Percentiles rank a stretch among this genome's conserved stretches.
Conservation (phyloP, 1,140 invertebrate genomes). For the Bombus difficillimus region DNA sequence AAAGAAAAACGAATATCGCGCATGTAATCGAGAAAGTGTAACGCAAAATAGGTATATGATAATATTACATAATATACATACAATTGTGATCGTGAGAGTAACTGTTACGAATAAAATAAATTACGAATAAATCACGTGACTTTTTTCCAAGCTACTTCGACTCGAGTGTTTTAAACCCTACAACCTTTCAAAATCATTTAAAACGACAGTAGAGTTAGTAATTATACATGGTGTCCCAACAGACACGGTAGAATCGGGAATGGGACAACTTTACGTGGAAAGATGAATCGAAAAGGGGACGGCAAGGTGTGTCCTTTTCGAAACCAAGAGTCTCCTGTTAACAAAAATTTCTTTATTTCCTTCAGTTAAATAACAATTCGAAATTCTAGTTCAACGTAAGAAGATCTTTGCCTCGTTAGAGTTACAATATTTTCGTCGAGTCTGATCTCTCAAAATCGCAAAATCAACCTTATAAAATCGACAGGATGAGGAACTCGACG, state of each 20-base stretch:
- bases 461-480: neutral
- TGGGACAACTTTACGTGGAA: too few species aligned
- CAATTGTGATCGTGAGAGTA: slow-evolving; percentile 76
- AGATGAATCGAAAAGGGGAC: too few species aligned
- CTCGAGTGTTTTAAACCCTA: slow-evolving; percentile 30
- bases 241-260: too few species aligned
- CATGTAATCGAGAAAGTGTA: slow-evolving; percentile 72
- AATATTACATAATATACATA: slow-evolving; percentile 70
- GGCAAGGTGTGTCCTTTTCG: neutral
- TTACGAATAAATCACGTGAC: slow-evolving; percentile 73
- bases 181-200: neutral
- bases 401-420: too few species aligned
- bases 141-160: slow-evolving; percentile 62
- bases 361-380: slow-evolving; percentile 11
- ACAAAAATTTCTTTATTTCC: slow-evolving; percentile 31
- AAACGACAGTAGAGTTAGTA: too few species aligned
- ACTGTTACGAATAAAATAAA: slow-evolving; percentile 72
- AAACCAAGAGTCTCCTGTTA: neutral
- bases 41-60: slow-evolving; percentile 63
- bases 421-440: neutral
- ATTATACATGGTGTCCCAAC: too few species aligned
- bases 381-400: neutral
- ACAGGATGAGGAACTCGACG: neutral
- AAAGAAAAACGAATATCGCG: slow-evolving; percentile 58
- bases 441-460: neutral